Evolutionary conservation across 1,140 invertebrate genomes (phyloP), one percentile per base, ranked within the genome.

Genomic region (Drosophila rufa): DNA sequence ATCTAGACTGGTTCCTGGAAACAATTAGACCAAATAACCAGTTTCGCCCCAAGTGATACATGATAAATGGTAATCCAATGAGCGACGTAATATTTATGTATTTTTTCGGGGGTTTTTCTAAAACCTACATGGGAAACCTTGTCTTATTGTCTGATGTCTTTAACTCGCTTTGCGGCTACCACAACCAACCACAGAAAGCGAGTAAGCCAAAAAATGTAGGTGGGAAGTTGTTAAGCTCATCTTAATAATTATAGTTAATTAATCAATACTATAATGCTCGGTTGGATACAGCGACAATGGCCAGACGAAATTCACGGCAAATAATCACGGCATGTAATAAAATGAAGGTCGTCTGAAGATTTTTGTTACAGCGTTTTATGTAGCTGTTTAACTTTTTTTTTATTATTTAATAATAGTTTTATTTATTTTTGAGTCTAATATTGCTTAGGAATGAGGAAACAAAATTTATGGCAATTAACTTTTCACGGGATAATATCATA

Each of bases 101-200:
- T 67, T 70, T 36, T 38, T 67, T 67, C 38, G 61, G 67, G 47
- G 67, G 15, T 53, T 70, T 70, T 70, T 70, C 36, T 33, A n/a
- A 70, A 70, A 61, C 61, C 67, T 67, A 67, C 30, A 53, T 48
- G n/a, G 27, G 7, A 38, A 53, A 69, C 67, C 47, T 70, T 70
- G 62, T 19, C 19, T 15, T 25, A 53, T 67, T 53, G 61, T 38
- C 8, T 51, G 61, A 66, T 38, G 27, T 45, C 22, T 69, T 66
- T 45, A 9, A 14, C 1, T 22, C 8, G 57, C 57, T 42, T n/a
- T 12, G 61, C 38, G 61, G 61, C 61, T 53, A 25, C 36, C 2
- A 38, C 4, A 11, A 43, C 25, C 15, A 53, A 51, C 46, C 17
- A 51, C 19, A 27, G 6, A 65, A 42, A 30, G 36, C 40, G 8